A percentile compares a stretch with the other conserved stretches of the same genome.
Conservation (phyloP, 2,113 vertebrate species). For the Lynx canadensis region DNA sequence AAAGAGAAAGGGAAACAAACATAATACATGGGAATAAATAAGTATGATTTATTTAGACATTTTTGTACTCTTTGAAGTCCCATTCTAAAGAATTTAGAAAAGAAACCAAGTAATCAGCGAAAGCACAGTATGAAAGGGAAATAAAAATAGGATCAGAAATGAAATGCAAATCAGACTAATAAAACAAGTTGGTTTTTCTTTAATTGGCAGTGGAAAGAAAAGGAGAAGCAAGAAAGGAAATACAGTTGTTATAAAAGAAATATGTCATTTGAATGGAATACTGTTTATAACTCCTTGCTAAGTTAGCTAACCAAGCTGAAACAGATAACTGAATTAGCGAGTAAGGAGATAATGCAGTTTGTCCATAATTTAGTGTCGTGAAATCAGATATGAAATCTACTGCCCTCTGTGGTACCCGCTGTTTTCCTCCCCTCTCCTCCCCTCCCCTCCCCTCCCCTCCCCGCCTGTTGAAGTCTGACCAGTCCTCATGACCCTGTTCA, state of each 20-base stretch:
- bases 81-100: constrained; percentile 48
- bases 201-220: constrained; percentile 51
- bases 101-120: constrained; percentile 13
- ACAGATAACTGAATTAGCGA: not conserved
- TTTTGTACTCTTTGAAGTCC: constrained; percentile 1
- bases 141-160: constrained; percentile 35
- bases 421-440: not conserved
- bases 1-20: not conserved
- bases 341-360: constrained; percentile 42
- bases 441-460: not conserved
- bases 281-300: constrained; percentile 49
- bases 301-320: constrained; percentile 38
- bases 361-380: constrained; percentile 46
- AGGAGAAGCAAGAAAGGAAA: constrained; percentile 51
- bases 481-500: constrained; percentile 25
- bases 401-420: not conserved
- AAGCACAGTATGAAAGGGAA: constrained; percentile 14
- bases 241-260: constrained; percentile 40
- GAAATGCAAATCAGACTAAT: constrained; percentile 1
- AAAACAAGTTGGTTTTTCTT: not conserved
- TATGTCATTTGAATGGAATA: constrained; percentile 47
- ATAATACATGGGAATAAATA: not conserved
- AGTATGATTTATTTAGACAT: not conserved
- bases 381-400: constrained; percentile 1
- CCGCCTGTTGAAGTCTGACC: constrained; percentile 13